Base-by-base conservation (phyloP, 2,888 invertebrate species). In the Cataglyphis livida region DNA sequence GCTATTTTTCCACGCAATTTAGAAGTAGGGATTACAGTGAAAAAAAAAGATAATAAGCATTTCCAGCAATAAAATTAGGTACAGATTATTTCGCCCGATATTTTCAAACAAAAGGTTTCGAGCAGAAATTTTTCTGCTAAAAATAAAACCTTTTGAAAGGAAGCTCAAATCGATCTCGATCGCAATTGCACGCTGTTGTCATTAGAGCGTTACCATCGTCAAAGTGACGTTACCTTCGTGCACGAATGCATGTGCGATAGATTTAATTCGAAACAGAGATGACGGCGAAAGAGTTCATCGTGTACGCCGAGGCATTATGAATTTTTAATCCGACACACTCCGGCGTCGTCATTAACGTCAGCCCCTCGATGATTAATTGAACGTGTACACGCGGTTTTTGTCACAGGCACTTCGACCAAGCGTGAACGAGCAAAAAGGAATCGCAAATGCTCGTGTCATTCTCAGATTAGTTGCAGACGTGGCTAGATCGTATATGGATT, bases 321-420 rank as follows among this genome's bases (percentile, higher is more conserved):
- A 89, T 88, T 89, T 89, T 89, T 89, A 89, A 87, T 84, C 81
- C 83, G 44, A 32, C 71, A 81, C 41, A 71, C 71, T 79, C 70
- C 25, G 61, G 35, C 44, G 18, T 68, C 68, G 83, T 83, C 78
- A 85, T 89, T 87, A 89, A 87, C 84, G 88, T 87, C 88, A 87
- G 61, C 25, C 83, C 41, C 81, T 51, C 25, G 74, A 78, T 87
- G 87, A 89, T 89, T 89, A 89, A 89, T 89, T 85, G 81, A 85
- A 82, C 85, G 85, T 87, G 84, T 59, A 70, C 48, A 71, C 35
- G 44, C 25, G 25, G 78, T 79, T 79, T 71, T 79, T 79, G 78
- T 70, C 71, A 79, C 25, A 71, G 59, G n/a, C 44, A 59, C 18
- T 59, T 18, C 71, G 59, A 32, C 35, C 35, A 12, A 61, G 59